Evolutionary conservation across 1,140 invertebrate species (phyloP).

Genomic region (Halesus radiatus): DNA sequence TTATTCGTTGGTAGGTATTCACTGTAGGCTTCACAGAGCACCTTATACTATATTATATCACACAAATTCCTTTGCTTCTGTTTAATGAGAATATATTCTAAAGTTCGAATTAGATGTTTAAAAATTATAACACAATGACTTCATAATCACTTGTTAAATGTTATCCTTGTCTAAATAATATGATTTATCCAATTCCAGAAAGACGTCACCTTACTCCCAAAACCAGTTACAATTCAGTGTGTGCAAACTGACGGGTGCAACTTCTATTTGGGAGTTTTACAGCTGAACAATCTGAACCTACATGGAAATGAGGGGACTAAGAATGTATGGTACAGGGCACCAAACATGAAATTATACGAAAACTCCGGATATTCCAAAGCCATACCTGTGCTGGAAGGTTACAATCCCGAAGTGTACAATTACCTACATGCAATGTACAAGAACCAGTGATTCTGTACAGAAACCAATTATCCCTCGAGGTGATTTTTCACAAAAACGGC

Average conservation of each 20-base stretch:
- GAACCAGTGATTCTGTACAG: constrained; percentile 62
- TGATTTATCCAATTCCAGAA: constrained; percentile 66
- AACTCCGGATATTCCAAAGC: constrained; percentile 75
- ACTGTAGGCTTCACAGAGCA: too few species aligned
- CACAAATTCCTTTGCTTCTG: too few species aligned
- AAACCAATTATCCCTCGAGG: constrained; percentile 23
- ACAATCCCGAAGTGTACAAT: constrained; percentile 84
- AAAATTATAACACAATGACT: too few species aligned
- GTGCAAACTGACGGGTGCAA: constrained; percentile 81
- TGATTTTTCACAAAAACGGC: too few species aligned
- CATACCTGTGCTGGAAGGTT: constrained; percentile 77
- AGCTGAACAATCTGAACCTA: constrained; percentile 87
- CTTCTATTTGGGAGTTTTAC: constrained; percentile 86
- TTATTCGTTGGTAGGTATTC: neutral
- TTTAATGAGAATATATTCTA: too few species aligned
- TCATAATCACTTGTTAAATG: too few species aligned
- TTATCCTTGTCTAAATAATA: too few species aligned
- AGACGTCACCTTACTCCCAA: constrained; percentile 75
- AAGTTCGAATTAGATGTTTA: too few species aligned
- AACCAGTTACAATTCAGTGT: constrained; percentile 86
- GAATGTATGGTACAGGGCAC: constrained; percentile 85
- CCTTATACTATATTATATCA: too few species aligned
- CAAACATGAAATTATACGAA: constrained; percentile 77
- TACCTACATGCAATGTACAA: constrained; percentile 84
- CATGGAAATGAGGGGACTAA: constrained; percentile 74